Conservation (phyloP, 2,888 invertebrate species). For the Netelia melanura region DNA sequence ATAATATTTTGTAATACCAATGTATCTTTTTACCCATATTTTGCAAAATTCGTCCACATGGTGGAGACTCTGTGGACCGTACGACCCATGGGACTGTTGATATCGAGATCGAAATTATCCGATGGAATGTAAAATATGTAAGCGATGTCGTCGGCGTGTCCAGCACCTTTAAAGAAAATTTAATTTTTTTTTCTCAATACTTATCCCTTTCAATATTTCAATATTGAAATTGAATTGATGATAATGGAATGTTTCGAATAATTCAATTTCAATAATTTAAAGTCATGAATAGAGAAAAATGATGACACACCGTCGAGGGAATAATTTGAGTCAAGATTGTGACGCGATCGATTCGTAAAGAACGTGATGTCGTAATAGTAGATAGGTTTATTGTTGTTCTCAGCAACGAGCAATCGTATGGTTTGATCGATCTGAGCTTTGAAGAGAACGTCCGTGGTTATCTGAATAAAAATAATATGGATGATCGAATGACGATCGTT, state of each 20-base stretch:
- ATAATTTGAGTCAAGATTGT: not conserved
- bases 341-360: constrained; percentile 67
- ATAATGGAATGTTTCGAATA: not conserved
- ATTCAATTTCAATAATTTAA: constrained; percentile 6
- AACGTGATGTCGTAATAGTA: constrained; percentile 70
- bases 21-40: constrained; percentile 55
- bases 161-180: constrained; percentile 44
- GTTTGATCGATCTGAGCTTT: constrained; percentile 39
- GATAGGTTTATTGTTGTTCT: constrained; percentile 44
- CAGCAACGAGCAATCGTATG: constrained; percentile 9
- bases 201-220: not conserved
- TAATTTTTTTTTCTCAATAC: not conserved
- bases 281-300: too few species aligned
- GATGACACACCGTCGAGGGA: not conserved
- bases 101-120: constrained; percentile 24
- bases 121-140: constrained; percentile 46
- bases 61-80: constrained; percentile 40
- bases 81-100: constrained; percentile 28
- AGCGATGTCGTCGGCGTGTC: constrained; percentile 51
- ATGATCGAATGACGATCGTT: too few species aligned
- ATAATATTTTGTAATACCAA: too few species aligned
- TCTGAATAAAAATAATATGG: constrained; percentile 64
- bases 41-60: constrained; percentile 66
- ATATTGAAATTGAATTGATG: not conserved
- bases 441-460: constrained; percentile 33